Evolutionary conservation across 1,140 invertebrate species (phyloP), one percentile per base, ranked within the genome.

Genomic region (Magallana gigas): DNA sequence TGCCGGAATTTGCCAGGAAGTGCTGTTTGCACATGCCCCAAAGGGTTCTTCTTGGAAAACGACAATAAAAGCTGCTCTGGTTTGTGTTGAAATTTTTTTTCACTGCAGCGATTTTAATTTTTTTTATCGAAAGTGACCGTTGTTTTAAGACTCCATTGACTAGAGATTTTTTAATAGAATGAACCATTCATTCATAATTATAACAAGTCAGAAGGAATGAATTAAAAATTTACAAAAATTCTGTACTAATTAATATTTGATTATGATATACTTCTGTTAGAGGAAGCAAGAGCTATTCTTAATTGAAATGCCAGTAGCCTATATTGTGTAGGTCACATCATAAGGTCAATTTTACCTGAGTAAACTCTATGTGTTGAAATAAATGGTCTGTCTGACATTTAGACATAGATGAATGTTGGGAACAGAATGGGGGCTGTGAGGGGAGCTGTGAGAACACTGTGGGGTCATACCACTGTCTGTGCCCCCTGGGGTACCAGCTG

Each of bases 1-100:
- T 93, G 92, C 88, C 36, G 89, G 9, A 90, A 89, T 81, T 90
- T 89, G n/a, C 64, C 86, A 9, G 93, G 93, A 64, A 91, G 91
- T 62, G 91, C 91, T 71, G 89, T 92, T 18, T 94, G 94, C 68
- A 83, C 62, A 4, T 95, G 95, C 85, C 85, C 91, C 57, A 83
- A 90, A 8, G 95, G 95, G 1, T 94, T 91, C 89, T 36, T 89
- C 8, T 64, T 95, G 16, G 81, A 86, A 14, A 81, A 90, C 23
- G 94, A 95, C 87, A 91, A 92, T n/a, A 89, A 91, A 83, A 95
- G 90, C 16, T 91, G 90, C 57, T 18, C 16, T 84, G 90, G 90
- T 88, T 56, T 18, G 81, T 64, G 8, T 29, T 64, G 29, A 57
- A 48, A 36, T 80, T n/a, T 81, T 4, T 29, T 18, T 81, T 81